Base-by-base conservation (phyloP, 2,113 vertebrate genomes). In the Danionella cerebrum region DNA sequence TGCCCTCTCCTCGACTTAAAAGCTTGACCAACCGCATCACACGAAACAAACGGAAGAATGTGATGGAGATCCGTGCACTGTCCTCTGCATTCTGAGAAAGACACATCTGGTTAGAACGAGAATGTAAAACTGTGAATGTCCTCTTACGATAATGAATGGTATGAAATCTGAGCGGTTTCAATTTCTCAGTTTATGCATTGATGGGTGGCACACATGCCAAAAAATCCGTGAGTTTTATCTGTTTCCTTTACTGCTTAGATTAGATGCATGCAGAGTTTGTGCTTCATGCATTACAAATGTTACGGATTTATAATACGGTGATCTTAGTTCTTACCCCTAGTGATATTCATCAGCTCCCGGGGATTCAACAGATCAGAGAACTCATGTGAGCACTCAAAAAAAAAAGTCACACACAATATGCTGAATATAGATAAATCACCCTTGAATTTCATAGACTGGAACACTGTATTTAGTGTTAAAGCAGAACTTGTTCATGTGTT, bases 21-120 rank as follows among this genome's bases (percentile, higher is more conserved):
- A 99, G 90, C 79, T 99, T 99, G 80, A 99, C 96, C 86, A 99
- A 69, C 41, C 96, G 90, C 96, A 98, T 99, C 69, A 99, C 96
- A 58, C 96, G 91, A 88, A 99, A 99, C 76, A 99, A 90, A 73
- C 96, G 94, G 86, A 99, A 99, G 87, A 99, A 99, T 48, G 96
- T 98, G 90, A 99, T 99, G 82, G 96, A 99, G 86, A 99, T 98
- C 59, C 95, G 91, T 79, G 94, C 93, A 50, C 91, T 98, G 86
- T 98, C 96, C 78, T 99, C 96, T 0, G 93, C 94, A 85, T 94
- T 98, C 96, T 99, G 88, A 84, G 69, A 44, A 67, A 52, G 33
- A 53, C 50, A 53, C n/a, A 14, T 52, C 48, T 29, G 16, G 14
- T 53, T 53, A 52, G 31, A 18, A 9, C 27, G 27, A 11, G 14